A percentile compares a stretch with the other conserved stretches of the same genome.
phyloP scores from a whole-genome alignment of 1,140 invertebrate genomes.

The Papilio dardanus region DNA sequence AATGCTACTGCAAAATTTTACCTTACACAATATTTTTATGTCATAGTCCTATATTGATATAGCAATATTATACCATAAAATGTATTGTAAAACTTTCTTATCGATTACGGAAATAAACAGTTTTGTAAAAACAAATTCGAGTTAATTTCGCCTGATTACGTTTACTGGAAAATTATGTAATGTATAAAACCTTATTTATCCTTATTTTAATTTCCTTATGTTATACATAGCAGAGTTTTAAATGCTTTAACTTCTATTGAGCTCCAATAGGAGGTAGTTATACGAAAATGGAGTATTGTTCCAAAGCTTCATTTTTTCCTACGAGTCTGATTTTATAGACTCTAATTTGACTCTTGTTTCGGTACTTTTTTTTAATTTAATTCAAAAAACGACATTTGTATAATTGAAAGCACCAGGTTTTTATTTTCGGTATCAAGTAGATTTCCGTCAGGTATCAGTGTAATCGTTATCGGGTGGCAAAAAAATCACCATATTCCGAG shows the following conservation, averaged over 20 bases:
- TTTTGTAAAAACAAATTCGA: no score
- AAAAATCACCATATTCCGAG: no score
- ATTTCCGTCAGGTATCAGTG: no score
- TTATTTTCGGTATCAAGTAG: no score
- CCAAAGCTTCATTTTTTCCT: not conserved
- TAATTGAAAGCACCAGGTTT: not conserved
- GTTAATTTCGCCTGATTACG: no score
- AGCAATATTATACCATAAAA: not conserved
- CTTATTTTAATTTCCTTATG: not conserved
- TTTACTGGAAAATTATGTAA: no score
- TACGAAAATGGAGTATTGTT: not conserved
- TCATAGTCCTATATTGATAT: not conserved
- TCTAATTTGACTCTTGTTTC: no score
- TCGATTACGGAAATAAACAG: not conserved
- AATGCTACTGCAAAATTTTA: constrained; percentile 26
- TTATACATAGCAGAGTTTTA: not conserved
- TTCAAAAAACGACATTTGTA: not conserved
- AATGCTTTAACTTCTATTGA: not conserved
- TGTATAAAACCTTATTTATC: no score
- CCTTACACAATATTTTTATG: not conserved
- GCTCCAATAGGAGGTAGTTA: not conserved
- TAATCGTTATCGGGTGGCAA: no score
- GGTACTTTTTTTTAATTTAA: not conserved
- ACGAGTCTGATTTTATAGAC: not conserved
- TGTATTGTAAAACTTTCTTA: not conserved